Conservation (phyloP, 2,113 vertebrate species). For the Chamaea fasciata region DNA sequence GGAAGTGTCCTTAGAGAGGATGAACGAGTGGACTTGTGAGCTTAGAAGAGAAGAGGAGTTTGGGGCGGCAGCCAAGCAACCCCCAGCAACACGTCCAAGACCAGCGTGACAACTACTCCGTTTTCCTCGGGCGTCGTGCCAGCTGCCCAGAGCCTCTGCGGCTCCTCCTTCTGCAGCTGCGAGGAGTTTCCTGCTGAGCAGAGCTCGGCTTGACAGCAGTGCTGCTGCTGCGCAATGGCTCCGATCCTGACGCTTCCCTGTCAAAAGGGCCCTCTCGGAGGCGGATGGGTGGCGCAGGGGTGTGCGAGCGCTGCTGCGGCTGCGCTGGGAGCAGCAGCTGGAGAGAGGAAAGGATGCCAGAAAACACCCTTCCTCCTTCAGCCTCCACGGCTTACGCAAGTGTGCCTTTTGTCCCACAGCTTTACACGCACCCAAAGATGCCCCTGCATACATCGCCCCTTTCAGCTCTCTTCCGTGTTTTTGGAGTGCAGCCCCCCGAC, state of each 20-base stretch:
- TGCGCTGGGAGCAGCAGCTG: not conserved
- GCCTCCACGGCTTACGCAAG: rapidly evolving
- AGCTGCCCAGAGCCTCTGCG: not conserved
- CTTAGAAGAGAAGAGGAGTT: not conserved
- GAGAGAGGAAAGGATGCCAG: not conserved
- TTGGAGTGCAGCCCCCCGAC: not conserved
- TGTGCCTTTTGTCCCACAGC: not conserved
- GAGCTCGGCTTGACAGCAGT: not conserved
- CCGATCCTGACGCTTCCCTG: rapidly evolving
- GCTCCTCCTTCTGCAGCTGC: not conserved
- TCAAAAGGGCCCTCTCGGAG: rapidly evolving
- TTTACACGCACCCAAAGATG: not conserved
- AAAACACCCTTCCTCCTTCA: not conserved
- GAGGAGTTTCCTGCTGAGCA: not conserved
- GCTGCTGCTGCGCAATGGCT: rapidly evolving
- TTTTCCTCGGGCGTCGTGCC: rapidly evolving
- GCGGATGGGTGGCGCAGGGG: rapidly evolving
- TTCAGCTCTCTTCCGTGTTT: not conserved
- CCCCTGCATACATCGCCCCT: not conserved
- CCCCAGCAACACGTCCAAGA: not conserved
- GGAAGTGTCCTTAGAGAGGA: not conserved
- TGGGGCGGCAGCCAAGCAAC: not conserved
- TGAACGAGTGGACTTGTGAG: not conserved
- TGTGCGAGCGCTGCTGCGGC: not conserved
- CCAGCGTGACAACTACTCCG: not conserved